These are phyloP conservation scores for Phylloscopus whistleri DNA, from an alignment of 2,113 vertebrate genomes.

Conservation along the genomic window DNA sequence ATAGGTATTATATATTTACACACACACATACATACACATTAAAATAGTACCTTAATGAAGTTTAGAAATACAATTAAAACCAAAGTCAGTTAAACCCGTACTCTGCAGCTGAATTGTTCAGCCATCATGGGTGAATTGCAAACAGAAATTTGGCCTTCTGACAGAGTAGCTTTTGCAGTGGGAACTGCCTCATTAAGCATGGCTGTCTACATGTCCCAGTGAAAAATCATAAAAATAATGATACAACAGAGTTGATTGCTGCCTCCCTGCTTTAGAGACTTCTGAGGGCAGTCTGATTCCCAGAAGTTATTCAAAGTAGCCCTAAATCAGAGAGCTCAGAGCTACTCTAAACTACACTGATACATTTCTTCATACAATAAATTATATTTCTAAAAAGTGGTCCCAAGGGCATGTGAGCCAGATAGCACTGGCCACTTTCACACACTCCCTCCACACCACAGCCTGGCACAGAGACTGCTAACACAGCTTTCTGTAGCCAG, in stretches of 20 bases:
- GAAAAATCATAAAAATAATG: neutral
- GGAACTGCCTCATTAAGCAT: neutral
- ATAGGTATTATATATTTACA: neutral
- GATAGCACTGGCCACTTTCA: conserved; percentile 2
- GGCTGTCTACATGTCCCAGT: neutral
- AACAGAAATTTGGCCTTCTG: neutral
- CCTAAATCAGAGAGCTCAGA: neutral
- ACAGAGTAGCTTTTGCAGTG: neutral
- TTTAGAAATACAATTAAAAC: neutral
- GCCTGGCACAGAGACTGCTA: conserved; percentile 15
- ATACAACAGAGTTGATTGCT: neutral
- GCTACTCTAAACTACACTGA: neutral
- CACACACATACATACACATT: neutral
- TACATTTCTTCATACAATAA: neutral
- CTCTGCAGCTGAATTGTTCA: neutral
- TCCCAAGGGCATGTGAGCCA: neutral
- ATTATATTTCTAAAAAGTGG: neutral
- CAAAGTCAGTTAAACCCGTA: neutral
- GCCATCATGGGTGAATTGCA: neutral
- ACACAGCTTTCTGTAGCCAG: neutral
- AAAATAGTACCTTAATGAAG: neutral
- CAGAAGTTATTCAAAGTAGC: neutral
- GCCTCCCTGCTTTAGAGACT: neutral
- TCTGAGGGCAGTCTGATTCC: neutral
- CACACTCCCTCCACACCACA: neutral